Evolutionary conservation across 2,797 vertebrate species (phyloP), one percentile per base, ranked within the genome.

Genomic region (Lepilemur ruficaudatus): DNA sequence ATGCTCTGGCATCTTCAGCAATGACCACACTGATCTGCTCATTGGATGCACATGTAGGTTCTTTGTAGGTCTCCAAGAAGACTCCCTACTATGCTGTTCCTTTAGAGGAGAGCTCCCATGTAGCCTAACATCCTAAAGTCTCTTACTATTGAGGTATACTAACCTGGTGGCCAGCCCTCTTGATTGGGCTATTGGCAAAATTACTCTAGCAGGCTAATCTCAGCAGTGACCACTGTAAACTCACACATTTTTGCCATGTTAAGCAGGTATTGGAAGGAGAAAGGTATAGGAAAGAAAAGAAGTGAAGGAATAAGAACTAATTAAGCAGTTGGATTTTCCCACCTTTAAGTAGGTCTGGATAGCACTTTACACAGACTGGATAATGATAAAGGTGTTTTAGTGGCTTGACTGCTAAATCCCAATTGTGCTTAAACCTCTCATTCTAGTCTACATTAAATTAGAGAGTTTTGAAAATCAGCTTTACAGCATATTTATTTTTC

Each of bases 361-460:
- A 82, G 25, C 38, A 81, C 22, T 84, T 84, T 80, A 65, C 17
- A 81, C 63, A 78, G 32, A 69, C 11, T 79, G 2, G 35, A 46
- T 72, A 93, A 35, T 46, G 20, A 75, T 82, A 65, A 96, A 83
- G 28, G n/a, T 75, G 4, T 84, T 14, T 90, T 73, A 80, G 57
- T n/a, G 75, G 7, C 23, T 88, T 93, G 82, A 32, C 73, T 92
- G 63, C 35, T 92, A 83, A 92, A 86, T 59, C 18, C 7, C 70
- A 82, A 72, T 73, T 92, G 76, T 84, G n/a, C 57, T 90, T 90
- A 41, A 89, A 82, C 23, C 79, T 93, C 30, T 88, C 38, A 46
- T 82, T 70, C 35, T 82, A 73, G 95, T 81, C 41, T 82, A 55
- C 11, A 82, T 69, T 50, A 91, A 18, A 88, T 55, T 85, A 86